A percentile compares a stretch with the other conserved stretches of the same genome.
Evolutionary conservation across 2,797 vertebrate species (phyloP).

Genomic region (Nyctibius grandis): DNA sequence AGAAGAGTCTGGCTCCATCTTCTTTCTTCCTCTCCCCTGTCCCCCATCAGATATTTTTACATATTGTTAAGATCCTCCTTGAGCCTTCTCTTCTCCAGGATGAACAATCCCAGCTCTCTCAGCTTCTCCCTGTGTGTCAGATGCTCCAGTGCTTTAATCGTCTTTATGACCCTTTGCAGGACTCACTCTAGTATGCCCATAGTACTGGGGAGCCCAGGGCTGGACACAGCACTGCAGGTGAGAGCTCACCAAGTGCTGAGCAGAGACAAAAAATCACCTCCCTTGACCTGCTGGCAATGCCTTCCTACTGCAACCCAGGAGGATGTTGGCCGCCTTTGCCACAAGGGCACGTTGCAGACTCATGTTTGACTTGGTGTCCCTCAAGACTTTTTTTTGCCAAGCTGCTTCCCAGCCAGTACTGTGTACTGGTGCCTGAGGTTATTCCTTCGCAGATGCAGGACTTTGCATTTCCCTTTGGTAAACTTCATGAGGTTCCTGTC

Average conservation of each 20-base stretch:
- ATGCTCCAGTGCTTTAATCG: too few relatives aligned
- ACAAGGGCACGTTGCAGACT: not conserved
- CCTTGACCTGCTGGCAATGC: not conserved
- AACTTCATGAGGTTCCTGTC: not conserved
- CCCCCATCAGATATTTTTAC: not conserved
- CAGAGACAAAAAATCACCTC: not conserved
- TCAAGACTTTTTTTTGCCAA: not conserved
- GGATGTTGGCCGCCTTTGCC: not conserved
- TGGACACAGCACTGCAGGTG: not conserved
- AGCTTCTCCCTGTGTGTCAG: not conserved
- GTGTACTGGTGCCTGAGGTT: not conserved
- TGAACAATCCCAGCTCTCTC: not conserved
- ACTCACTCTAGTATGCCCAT: not conserved
- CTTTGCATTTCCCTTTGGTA: not conserved
- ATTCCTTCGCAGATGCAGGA: not conserved
- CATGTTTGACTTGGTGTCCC: not conserved
- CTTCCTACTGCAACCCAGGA: not conserved
- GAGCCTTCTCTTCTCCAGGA: not conserved
- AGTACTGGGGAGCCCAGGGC: not conserved
- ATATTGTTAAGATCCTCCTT: not conserved
- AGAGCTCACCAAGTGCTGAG: not conserved
- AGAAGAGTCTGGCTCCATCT: not conserved
- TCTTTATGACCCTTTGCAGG: not conserved
- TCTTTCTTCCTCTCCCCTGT: not conserved
- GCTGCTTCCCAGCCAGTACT: not conserved